Evolutionary conservation across 2,113 vertebrate species (phyloP).

Genomic region (Halichoeres trimaculatus): DNA sequence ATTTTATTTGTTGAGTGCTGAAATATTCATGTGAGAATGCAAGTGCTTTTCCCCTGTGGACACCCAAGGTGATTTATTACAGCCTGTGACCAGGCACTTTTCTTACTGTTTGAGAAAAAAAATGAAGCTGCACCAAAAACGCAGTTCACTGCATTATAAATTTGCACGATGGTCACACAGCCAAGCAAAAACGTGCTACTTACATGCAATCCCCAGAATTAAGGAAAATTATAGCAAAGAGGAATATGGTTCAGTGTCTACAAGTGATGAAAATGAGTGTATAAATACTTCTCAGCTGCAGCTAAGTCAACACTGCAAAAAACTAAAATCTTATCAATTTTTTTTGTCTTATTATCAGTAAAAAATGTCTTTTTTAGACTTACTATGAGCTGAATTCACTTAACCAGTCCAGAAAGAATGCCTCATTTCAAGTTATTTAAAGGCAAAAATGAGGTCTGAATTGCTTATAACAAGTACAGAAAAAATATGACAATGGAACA

Average conservation of each 20-base stretch:
- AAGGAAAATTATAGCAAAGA: background rate
- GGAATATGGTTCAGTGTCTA: background rate
- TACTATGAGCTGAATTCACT: too few species aligned
- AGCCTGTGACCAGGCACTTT: conserved; percentile 25
- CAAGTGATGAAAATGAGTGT: too few species aligned
- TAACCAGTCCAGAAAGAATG: too few species aligned
- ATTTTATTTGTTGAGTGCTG: conserved; percentile 57
- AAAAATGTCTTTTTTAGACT: too few species aligned
- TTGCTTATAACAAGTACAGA: too few species aligned
- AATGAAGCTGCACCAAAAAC: conserved; percentile 23
- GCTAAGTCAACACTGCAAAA: too few species aligned
- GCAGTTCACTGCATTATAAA: background rate
- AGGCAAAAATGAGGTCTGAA: too few species aligned
- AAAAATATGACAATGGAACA: too few species aligned
- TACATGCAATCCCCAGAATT: background rate
- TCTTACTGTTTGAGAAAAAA: conserved; percentile 27
- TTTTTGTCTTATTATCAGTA: too few species aligned
- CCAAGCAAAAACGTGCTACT: background rate
- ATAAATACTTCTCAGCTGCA: too few species aligned
- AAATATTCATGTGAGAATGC: conserved; percentile 60
- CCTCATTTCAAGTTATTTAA: too few species aligned
- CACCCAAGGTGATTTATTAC: conserved; percentile 57
- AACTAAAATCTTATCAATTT: too few species aligned
- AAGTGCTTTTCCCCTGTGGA: conserved; percentile 44
- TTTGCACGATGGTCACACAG: background rate